Conservation (phyloP, 2,888 invertebrate species). For the Drosophila fulvimacula region DNA sequence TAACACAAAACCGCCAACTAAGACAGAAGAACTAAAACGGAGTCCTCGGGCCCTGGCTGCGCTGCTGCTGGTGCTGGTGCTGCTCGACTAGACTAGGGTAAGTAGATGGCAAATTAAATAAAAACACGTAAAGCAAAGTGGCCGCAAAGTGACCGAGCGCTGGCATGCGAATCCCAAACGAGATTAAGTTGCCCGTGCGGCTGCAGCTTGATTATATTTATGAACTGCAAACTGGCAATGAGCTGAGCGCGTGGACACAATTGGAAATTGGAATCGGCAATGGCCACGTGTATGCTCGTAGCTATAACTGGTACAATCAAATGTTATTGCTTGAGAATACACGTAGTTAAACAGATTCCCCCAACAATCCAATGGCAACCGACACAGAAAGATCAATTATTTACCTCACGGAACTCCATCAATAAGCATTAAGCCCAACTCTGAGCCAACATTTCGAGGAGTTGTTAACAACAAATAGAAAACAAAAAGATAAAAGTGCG, state of each 20-base stretch:
- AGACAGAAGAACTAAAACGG: constrained; percentile 29
- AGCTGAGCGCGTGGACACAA: neutral
- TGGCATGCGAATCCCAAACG: constrained; percentile 27
- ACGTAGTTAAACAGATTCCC: constrained; percentile 95
- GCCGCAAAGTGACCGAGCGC: constrained; percentile 49
- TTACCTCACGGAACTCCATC: constrained; percentile 41
- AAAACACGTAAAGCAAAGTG: constrained; percentile 48
- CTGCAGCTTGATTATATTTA: constrained; percentile 24
- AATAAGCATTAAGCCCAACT: constrained; percentile 45
- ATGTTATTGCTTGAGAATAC: constrained; percentile 99
- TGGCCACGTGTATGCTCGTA: constrained; percentile 99
- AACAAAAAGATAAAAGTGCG: constrained; percentile 15
- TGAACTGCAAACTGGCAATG: neutral
- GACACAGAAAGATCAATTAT: constrained; percentile 38
- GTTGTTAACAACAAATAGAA: constrained; percentile 12
- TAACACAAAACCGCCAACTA: constrained; percentile 60
- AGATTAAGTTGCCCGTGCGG: constrained; percentile 24
- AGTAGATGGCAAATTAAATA: constrained; percentile 70
- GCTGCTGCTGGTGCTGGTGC: neutral
- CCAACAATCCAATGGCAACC: constrained; percentile 67
- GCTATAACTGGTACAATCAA: constrained; percentile 97
- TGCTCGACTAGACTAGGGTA: constrained; percentile 37
- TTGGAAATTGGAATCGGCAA: constrained; percentile 87
- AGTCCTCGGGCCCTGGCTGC: neutral
- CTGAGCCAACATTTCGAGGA: constrained; percentile 36